Base-by-base conservation (phyloP, 2,888 invertebrate genomes). In the Tridacna gigas region DNA sequence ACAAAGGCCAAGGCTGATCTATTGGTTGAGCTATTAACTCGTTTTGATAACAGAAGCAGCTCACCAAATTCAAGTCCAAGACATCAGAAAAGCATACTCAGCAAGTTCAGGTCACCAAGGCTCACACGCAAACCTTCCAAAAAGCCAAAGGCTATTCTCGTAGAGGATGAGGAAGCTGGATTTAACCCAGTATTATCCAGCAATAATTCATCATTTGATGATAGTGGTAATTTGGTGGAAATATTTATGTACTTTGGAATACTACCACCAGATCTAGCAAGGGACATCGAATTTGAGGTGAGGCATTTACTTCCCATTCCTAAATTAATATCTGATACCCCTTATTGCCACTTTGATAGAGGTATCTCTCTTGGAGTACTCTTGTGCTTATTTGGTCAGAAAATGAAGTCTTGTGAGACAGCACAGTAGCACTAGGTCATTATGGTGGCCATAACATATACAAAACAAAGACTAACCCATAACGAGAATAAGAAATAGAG, bases 221-320 rank as follows among this genome's bases (percentile, higher is more conserved):
- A 87, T 48, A 79, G 79, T 69, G 82, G 80, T 13, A 28, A 28
- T 18, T 71, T 74, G 45, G n/a, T 76, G 20, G 73, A 79, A 37
- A 67, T 76, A 12, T 73, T 80, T 5, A 37, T 84, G 15, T 76
- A 79, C 26, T 87, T 83, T 77, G 87, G 77, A 48, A 69, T 87
- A 71, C 13, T 84, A 20, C 60, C 75, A 11, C 65, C 45, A 20
- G 83, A 82, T 47, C 69, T 84, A 18, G 51, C 60, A 15, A 79
- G 69, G 61, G 87, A 87, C 63, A 71, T 74, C 5, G 87, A 87
- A 69, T 87, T 87, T 80, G 87, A 87, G 87, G 87, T 79, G 73
- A 67, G 15, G 11, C 22, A 47, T 71, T 63, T 37, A 37, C 37
- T 37, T 37, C 2, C 51, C n/a, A 20, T 37, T 37, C 37, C 37